Base-by-base conservation (phyloP, 1,140 invertebrate species). In the Zaprionus tsacasi region DNA sequence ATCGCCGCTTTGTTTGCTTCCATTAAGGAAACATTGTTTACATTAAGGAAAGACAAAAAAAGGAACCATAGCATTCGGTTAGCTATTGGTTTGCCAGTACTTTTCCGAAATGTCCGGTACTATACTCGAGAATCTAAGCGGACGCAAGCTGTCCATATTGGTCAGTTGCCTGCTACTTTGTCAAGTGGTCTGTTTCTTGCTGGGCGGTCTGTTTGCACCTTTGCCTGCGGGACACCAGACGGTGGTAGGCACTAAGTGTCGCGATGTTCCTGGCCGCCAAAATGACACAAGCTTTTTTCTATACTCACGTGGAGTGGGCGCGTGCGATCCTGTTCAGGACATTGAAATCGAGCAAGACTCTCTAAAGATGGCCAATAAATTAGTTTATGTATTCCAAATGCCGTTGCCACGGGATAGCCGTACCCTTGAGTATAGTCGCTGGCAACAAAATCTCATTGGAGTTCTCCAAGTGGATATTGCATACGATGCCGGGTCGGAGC, bases 391-490 rank as follows among this genome's bases (percentile, higher is more conserved):
- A 1, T 97, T 98, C 87, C 95, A 95, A 91, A 95, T 99, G 93
- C 98, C 98, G 11, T 90, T 96, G 12, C 96, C 97, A 5, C 94
- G 97, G 76, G 96, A 97, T 33, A 95, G 94, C 25, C 92, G 94
- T 43, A 93, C 95, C 10, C 92, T 99, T 52, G 97, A 99, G 92
- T 99, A 98, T 93, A 98, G 98, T 6, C 94, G 98, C 67, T 99
- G 98, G 98, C 99, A 99, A 92, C 98, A 99, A 93, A 99, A 98
- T 93, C 94, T 99, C 50, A 97, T 99, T 60, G 98, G 97, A 1
- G 96, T 99, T 27, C 92, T 99, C 10, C 96, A 98, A 88, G 93
- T 99, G 30, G 98, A 99, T 78, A 93, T 95, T 21, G 92, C 85
- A 11, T 94, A 94, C 68, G 92, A 93, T 64, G 92, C 93, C 2